A percentile compares a stretch with the other conserved stretches of the same genome.
Evolutionary conservation across 2,797 vertebrate species (phyloP).

Genomic region (Myotis daubentonii): DNA sequence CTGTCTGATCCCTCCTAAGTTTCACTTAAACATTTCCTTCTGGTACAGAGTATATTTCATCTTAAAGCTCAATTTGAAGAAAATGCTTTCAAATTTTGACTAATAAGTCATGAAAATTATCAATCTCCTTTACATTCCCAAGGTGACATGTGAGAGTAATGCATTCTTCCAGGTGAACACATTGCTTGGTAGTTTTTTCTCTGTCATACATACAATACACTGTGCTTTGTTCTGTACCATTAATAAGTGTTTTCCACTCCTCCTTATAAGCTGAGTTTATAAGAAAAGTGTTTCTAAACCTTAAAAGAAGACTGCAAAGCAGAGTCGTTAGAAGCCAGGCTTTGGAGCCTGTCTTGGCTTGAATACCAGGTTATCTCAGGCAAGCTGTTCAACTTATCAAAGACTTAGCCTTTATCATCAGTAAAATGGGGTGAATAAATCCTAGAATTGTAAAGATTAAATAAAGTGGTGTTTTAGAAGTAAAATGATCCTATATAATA

Average conservation of each 20-base stretch:
- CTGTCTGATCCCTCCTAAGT: not conserved
- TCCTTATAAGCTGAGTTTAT: not conserved
- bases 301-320: not conserved
- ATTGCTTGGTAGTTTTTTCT: not conserved
- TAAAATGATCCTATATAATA: no score
- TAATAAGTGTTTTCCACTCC: not conserved
- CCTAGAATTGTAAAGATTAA: not conserved
- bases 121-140: not conserved
- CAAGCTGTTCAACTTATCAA: not conserved
- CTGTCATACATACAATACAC: not conserved
- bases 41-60: not conserved
- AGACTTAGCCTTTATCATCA: not conserved
- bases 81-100: not conserved
- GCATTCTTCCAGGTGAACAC: not conserved
- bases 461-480: not conserved
- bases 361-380: not conserved
- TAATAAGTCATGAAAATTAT: not conserved
- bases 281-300: not conserved
- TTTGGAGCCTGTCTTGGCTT: not conserved
- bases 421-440: not conserved
- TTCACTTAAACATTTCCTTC: not conserved
- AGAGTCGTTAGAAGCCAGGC: not conserved
- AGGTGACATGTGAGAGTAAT: not conserved
- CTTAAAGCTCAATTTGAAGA: not conserved
- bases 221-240: not conserved